Percentiles rank a stretch among this genome's conserved stretches.
Conservation (phyloP, 1,140 invertebrate species). For the fruit fly (Drosophila melanogaster) region Release_6_plus_ISO1_MT NT_033777.3:7790001-7790500, state of each 20-base stretch:
- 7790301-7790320: conserved; percentile 21
- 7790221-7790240: conserved; percentile 18
- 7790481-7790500: conserved; percentile 4
- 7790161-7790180: conserved; percentile 23
- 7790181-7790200: conserved; percentile 28
- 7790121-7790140: conserved; percentile 1
- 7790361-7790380: conserved; percentile 11
- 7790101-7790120: conserved; percentile 54
- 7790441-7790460: not conserved
- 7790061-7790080: conserved; percentile 85
- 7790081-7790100: conserved; percentile 79
- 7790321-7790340: conserved; percentile 51
- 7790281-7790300: conserved; percentile 48
- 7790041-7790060: conserved; percentile 85
- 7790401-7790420: not conserved
- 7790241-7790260: conserved; percentile 66
- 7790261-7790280: conserved; percentile 40
- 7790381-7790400: conserved; percentile 3
- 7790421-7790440: not conserved
- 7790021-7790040: conserved; percentile 84
- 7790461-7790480: not conserved
- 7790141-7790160: conserved; percentile 23
- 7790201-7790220: conserved; percentile 23
- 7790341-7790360: conserved; percentile 1
- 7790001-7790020: conserved; percentile 85